Base-by-base conservation (phyloP, 2,797 vertebrate genomes). In the Myotis findleyi region DNA sequence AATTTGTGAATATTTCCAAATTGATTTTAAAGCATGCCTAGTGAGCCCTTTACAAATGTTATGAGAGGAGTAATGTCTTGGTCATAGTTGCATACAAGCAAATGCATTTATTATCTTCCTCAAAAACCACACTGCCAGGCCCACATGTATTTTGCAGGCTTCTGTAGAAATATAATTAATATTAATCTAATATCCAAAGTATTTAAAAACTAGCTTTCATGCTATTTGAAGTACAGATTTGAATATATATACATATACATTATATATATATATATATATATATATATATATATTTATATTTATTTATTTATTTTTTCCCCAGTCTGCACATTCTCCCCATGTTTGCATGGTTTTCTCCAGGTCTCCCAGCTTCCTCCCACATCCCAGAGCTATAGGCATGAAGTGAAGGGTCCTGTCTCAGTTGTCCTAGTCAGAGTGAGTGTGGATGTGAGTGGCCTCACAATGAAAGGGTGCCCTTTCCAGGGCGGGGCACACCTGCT, bases 181-280 rank as follows among this genome's bases (percentile, higher is more conserved):
- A 89, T 73, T 21, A 82, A 71, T 27, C 79, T 81, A 79, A 59
- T 69, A 81, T 13, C 38, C 57, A 71, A 94, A 91, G 55, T 87
- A 80, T 77, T 77, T 87, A 69, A 88, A 88, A 91, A 59, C 30
- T 47, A 83, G 20, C 10, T 79, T 73, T 75, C 8, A 14, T 5
- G 23, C 18, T 38, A 47, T 53, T 77, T 71, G 68, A 81, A 87
- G 59, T 49, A 57, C 17, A 81, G 57, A 41, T 81, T 62, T 27
- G 53, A 55, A 53, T 53, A 53, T 53, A 53, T 53, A 44, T 44
- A 44, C 9, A 44, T 44, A 41, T 8, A 41, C 41, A 41, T 41
- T 41, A 41, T 41, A 41, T 47, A 47, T 47, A 47, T 47, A 47
- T 47, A 47, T 55, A 53, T 53, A 53, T 53, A 53, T 53, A 44